These are phyloP conservation scores for Catajapyx aquilonaris DNA, from an alignment of 1,140 invertebrate genomes.

Conservation along the genomic window DNA sequence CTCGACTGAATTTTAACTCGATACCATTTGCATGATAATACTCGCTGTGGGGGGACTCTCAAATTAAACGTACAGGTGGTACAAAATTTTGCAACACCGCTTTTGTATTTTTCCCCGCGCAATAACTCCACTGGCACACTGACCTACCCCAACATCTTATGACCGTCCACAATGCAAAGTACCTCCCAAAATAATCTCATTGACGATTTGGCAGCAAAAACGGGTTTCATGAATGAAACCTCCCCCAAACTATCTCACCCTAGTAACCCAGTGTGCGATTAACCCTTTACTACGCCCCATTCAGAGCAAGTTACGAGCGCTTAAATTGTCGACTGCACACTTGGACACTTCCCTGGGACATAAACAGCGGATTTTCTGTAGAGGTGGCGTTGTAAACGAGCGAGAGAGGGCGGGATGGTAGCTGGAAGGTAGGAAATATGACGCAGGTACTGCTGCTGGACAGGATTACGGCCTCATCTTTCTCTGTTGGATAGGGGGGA, in stretches of 20 bases:
- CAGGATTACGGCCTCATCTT: background rate
- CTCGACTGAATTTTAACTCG: too few species aligned
- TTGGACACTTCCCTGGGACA: background rate
- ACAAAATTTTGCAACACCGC: too few species aligned
- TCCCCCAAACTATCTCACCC: too few species aligned
- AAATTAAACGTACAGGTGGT: too few species aligned
- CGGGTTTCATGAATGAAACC: background rate
- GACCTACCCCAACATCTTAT: background rate
- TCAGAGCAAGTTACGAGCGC: background rate
- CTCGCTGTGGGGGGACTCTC: too few species aligned
- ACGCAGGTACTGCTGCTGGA: background rate
- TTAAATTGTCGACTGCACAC: conserved; percentile 1
- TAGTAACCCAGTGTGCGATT: conserved; percentile 1
- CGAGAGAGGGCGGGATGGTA: background rate
- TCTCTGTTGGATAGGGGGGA: too few species aligned
- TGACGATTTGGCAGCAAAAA: background rate
- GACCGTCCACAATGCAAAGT: background rate
- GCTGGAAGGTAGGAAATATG: background rate
- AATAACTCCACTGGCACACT: too few species aligned
- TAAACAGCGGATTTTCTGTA: background rate
- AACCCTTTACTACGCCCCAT: conserved; percentile 1
- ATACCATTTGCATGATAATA: too few species aligned
- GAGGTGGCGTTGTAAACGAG: background rate
- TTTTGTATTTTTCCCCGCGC: too few species aligned
- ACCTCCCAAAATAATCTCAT: background rate